These are phyloP conservation scores for Chionis minor DNA, from an alignment of 2,113 vertebrate species.

Conservation along the genomic window DNA sequence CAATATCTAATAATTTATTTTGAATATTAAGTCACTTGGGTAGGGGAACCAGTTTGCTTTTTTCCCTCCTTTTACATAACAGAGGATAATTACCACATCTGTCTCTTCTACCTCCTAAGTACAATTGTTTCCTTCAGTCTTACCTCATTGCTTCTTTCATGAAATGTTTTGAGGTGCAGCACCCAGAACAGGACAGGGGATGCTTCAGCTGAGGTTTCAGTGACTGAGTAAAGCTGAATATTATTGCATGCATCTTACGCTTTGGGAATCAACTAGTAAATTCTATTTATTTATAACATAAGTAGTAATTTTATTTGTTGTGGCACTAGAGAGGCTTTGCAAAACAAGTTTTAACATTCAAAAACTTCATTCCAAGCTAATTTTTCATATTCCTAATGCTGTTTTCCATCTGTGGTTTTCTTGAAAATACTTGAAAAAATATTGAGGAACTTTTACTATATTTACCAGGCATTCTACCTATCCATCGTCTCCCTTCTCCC, in stretches of 20 bases:
- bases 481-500: background rate
- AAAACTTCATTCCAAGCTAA: background rate
- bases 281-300: background rate
- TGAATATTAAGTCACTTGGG: background rate
- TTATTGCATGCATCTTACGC: background rate
- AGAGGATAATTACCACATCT: background rate
- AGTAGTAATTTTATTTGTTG: background rate
- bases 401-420: background rate
- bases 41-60: background rate
- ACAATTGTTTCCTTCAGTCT: background rate
- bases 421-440: background rate
- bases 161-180: background rate
- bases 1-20: background rate
- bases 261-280: background rate
- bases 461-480: background rate
- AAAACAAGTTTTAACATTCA: background rate
- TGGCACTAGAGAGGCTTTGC: background rate
- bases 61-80: background rate
- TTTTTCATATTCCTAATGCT: background rate
- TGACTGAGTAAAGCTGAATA: background rate
- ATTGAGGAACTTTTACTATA: background rate
- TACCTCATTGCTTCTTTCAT: background rate
- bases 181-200: background rate
- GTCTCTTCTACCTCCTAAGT: background rate
- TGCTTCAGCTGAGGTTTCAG: background rate